Base-by-base conservation (phyloP, 2,113 vertebrate genomes). In the Hydrolagus affinis region DNA sequence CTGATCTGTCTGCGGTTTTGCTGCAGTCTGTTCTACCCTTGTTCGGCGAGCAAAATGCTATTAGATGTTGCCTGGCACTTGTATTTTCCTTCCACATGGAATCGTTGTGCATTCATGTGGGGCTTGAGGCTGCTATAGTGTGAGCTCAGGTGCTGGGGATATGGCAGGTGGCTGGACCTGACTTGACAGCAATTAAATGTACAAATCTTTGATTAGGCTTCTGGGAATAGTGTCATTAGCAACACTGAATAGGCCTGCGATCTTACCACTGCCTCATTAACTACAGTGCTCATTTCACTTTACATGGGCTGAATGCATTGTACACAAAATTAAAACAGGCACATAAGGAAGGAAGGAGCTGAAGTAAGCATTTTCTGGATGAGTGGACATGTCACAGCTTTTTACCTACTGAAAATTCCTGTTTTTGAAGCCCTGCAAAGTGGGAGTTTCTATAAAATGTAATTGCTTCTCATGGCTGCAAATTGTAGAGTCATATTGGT, bases 171-270 rank as follows among this genome's bases (percentile, higher is more conserved):
- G 95, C 90, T 93, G 91, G 90, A 92, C 90, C 94, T 95, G 95
- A 96, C 94, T 95, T 94, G 95, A 95, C 95, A 92, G 94, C 94
- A 97, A 96, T 96, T 96, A 96, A 92, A 95, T 93, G 94, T 95
- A 95, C 94, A 95, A 94, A 95, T 95, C 94, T 95, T 94, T 95
- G 95, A 97, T 96, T 95, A 96, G 94, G 90, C 95, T 94, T 93
- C 89, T 0, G 89, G 93, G 96, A 95, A 95, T 87, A 89, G 92
- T 93, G 93, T 95, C 95, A 96, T 97, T 96, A 96, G 92, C 92
- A 89, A 88, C 88, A 90, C 85, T 62, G 93, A 94, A 93, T 30
- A 85, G 89, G 90, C 92, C 92, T 93, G 90, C 92, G 92, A 93
- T 91, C 91, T 92, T 94, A 92, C 90, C 86, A 87, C 87, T 83